phyloP scores from a whole-genome alignment of 2,113 vertebrate genomes.

The Regulus satrapa region DNA sequence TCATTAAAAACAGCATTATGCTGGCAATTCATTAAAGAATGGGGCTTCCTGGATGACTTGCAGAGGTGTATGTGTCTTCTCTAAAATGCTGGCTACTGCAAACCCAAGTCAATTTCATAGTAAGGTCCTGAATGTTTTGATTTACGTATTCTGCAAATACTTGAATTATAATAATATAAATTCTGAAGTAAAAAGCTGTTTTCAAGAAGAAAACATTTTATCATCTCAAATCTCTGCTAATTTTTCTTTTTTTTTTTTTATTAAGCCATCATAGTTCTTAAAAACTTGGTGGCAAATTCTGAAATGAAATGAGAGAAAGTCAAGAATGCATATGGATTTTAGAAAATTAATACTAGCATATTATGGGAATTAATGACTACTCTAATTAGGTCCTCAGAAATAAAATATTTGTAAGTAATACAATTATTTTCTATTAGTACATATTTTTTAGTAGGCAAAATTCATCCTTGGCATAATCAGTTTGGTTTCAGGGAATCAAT shows the following conservation, averaged over 20 bases:
- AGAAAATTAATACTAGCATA: neutral
- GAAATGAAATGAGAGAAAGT: neutral
- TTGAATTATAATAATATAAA: neutral
- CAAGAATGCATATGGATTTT: neutral
- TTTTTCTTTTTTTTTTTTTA: neutral
- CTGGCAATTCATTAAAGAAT: neutral
- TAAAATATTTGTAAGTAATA: neutral
- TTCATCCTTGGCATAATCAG: neutral
- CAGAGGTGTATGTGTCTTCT: neutral
- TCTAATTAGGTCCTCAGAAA: neutral
- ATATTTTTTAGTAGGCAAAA: neutral
- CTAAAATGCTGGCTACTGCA: neutral
- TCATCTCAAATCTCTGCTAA: neutral
- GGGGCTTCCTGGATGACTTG: neutral
- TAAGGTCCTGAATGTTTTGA: neutral
- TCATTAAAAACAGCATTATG: neutral
- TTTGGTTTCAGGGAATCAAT: neutral
- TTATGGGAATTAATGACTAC: neutral
- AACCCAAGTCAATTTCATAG: neutral
- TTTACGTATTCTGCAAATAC: neutral
- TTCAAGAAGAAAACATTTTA: neutral
- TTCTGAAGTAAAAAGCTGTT: neutral
- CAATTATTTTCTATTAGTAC: neutral
- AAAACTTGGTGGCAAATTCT: neutral
- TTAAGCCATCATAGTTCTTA: neutral